A percentile compares a stretch with the other conserved stretches of the same genome.
Evolutionary conservation across 1,140 invertebrate genomes (phyloP).

Genomic region (Diabrotica virgifera): DNA sequence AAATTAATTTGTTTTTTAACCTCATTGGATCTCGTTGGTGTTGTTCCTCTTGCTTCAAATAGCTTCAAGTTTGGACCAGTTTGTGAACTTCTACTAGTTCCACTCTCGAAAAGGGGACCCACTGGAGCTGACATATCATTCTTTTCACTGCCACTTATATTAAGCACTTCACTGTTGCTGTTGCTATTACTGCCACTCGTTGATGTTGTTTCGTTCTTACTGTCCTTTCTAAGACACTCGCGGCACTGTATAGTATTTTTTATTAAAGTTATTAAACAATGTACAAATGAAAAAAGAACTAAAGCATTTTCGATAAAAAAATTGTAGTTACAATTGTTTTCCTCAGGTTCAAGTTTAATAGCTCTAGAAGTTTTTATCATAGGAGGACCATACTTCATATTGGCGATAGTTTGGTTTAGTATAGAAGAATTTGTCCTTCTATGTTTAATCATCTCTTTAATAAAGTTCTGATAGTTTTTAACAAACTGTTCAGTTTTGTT

Average conservation of each 20-base stretch:
- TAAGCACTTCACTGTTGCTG: constrained; percentile 7
- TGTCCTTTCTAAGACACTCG: constrained; percentile 6
- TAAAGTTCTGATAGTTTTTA: constrained; percentile 21
- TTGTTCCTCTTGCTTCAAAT: constrained; percentile 14
- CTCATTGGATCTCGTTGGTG: neutral
- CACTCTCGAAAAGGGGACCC: constrained; percentile 14
- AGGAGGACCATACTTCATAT: constrained; percentile 4
- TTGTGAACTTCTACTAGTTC: neutral
- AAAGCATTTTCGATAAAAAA: constrained; percentile 28
- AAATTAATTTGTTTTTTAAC: neutral
- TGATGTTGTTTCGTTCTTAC: constrained; percentile 4
- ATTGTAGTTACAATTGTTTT: constrained; percentile 15
- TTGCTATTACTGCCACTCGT: neutral
- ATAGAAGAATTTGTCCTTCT: constrained; percentile 13
- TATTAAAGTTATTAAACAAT: constrained; percentile 26
- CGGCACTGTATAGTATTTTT: constrained; percentile 9
- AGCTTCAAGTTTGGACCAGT: constrained; percentile 5
- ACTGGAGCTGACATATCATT: constrained; percentile 11
- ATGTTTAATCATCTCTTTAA: constrained; percentile 21
- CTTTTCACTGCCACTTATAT: constrained; percentile 12
- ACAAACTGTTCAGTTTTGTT: constrained; percentile 22
- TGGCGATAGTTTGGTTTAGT: constrained; percentile 5
- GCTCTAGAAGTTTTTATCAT: constrained; percentile 8
- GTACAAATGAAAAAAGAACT: constrained; percentile 27
- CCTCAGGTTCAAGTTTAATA: constrained; percentile 15